A percentile compares a stretch with the other conserved stretches of the same genome.
Conservation (phyloP, 2,888 invertebrate species). For the Eucriotettix oculatus region DNA sequence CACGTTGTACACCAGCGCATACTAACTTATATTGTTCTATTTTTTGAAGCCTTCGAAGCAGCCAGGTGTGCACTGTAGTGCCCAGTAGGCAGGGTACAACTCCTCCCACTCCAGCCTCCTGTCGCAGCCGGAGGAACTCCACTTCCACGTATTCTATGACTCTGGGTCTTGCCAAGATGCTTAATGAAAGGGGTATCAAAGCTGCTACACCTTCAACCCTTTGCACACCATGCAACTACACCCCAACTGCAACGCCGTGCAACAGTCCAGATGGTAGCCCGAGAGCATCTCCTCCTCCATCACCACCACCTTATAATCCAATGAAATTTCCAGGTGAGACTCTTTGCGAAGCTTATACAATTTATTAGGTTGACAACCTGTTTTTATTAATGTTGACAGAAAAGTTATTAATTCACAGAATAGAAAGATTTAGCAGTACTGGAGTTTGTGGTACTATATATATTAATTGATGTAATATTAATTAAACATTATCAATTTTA, state of each 20-base stretch:
- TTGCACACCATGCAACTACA: slow-evolving; percentile 43
- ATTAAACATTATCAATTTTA: too few species aligned
- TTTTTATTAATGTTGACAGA: slow-evolving; percentile 21
- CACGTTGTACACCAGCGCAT: too few species aligned
- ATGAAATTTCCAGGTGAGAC: slow-evolving; percentile 34
- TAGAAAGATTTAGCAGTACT: too few species aligned
- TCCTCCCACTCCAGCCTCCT: slow-evolving; percentile 30
- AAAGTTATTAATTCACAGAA: too few species aligned
- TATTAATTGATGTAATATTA: too few species aligned
- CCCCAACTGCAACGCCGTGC: slow-evolving; percentile 75
- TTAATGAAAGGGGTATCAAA: slow-evolving; percentile 61
- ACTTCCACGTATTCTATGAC: slow-evolving; percentile 65
- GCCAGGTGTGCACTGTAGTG: slow-evolving; percentile 48
- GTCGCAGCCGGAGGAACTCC: slow-evolving; percentile 59
- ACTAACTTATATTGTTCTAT: background rate
- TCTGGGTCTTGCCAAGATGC: slow-evolving; percentile 52
- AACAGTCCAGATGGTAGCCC: slow-evolving; percentile 67
- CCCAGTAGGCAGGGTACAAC: slow-evolving; percentile 25
- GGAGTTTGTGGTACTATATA: too few species aligned
- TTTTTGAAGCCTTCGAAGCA: slow-evolving; percentile 33
- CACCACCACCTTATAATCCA: slow-evolving; percentile 39
- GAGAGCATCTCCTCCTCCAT: slow-evolving; percentile 33
- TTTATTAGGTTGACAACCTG: too few species aligned
- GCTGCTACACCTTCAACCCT: slow-evolving; percentile 52
- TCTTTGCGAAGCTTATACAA: slow-evolving; percentile 19